These are phyloP conservation scores for Amphiura filiformis DNA, from an alignment of 35 echinoderm and acorn worm genomes.

Conservation along the genomic window DNA sequence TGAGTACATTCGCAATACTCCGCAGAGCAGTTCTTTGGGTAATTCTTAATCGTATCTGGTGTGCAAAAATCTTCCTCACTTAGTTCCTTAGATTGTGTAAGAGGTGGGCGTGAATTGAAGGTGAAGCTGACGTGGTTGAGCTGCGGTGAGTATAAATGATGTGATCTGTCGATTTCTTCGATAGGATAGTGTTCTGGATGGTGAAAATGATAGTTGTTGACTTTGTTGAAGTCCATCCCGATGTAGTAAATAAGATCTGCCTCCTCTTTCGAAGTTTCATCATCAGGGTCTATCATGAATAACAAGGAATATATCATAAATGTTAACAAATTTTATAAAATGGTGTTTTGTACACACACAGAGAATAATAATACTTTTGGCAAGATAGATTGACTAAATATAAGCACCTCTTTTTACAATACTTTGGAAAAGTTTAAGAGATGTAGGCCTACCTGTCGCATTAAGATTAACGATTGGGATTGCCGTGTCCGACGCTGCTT, in stretches of 20 bases:
- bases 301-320: no score
- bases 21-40: constrained; percentile 30
- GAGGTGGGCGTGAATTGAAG: constrained; percentile 32
- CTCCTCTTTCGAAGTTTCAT: constrained; percentile 31
- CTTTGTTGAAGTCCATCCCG: constrained; percentile 60
- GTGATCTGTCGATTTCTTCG: constrained; percentile 33
- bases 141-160: constrained; percentile 89
- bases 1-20: not conserved
- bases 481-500: constrained; percentile 28
- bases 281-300: constrained; percentile 50
- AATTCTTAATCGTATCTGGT: constrained; percentile 8
- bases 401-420: no score
- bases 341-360: no score
- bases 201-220: constrained; percentile 87
- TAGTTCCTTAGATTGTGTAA: constrained; percentile 56
- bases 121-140: constrained; percentile 69
- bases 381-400: no score
- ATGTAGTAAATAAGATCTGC: constrained; percentile 40
- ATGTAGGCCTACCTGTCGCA: constrained; percentile 69
- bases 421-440: no score
- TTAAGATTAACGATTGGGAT: constrained; percentile 51
- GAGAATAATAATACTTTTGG: no score
- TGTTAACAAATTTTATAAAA: no score
- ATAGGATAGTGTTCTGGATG: constrained; percentile 72
- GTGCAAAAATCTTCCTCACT: constrained; percentile 28